Evolutionary conservation across 2,797 vertebrate genomes (phyloP).

Genomic region (Ceyx erithaca): DNA sequence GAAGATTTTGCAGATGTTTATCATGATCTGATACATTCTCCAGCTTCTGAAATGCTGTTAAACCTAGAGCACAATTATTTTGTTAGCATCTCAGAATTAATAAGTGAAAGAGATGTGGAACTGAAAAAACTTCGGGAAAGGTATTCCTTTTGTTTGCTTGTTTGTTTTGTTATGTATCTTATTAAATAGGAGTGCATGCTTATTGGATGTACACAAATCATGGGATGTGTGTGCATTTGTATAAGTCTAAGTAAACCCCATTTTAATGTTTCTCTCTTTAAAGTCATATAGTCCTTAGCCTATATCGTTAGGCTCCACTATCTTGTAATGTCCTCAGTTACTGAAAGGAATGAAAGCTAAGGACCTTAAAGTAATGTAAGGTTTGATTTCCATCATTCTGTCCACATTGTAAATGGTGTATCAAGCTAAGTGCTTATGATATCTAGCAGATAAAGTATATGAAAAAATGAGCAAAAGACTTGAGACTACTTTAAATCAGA

Average conservation of each 20-base stretch:
- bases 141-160: slow-evolving; percentile 68
- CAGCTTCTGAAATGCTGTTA: slow-evolving; percentile 94
- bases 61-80: slow-evolving; percentile 99
- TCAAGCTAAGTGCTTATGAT: neutral
- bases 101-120: slow-evolving; percentile 95
- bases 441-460: neutral
- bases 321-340: neutral
- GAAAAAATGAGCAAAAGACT: neutral
- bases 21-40: slow-evolving; percentile 96
- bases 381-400: neutral
- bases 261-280: neutral
- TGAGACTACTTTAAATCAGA: neutral
- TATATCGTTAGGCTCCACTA: neutral
- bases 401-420: neutral
- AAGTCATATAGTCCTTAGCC: neutral
- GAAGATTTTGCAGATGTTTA: slow-evolving; percentile 98
- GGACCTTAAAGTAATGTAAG: neutral
- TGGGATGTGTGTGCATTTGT: accelerated
- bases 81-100: slow-evolving; percentile 96
- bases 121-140: slow-evolving; percentile 93
- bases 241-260: neutral
- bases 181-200: neutral
- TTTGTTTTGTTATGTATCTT: neutral
- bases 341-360: neutral
- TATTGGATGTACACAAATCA: neutral